Evolutionary conservation across 2,888 invertebrate genomes (phyloP).

Genomic region (Blomia tropicalis): DNA sequence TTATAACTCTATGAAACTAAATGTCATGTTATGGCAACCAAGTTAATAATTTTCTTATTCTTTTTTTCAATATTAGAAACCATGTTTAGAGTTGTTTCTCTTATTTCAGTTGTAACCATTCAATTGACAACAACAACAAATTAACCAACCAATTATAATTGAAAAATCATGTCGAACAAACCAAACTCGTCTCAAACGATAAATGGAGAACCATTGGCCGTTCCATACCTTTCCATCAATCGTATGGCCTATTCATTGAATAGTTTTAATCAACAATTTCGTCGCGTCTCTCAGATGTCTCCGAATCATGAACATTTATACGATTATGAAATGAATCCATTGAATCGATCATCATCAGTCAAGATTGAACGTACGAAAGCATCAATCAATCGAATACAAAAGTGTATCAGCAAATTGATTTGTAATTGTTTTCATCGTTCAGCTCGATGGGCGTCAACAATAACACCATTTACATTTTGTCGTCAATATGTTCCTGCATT

Average conservation of each 20-base stretch:
- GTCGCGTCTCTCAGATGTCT: conserved; percentile 6
- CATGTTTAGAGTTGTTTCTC: no score
- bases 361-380: neutral
- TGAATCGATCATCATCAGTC: neutral
- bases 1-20: no score
- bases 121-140: no score
- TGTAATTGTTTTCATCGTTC: neutral
- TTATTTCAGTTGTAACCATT: no score
- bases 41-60: no score
- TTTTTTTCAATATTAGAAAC: no score
- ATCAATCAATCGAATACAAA: neutral
- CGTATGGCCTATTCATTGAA: conserved; percentile 15
- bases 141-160: no score
- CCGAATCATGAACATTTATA: no score
- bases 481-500: conserved; percentile 32
- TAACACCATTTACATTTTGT: conserved; percentile 8
- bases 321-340: neutral
- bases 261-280: conserved; percentile 5
- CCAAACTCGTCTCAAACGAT: no score
- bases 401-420: neutral
- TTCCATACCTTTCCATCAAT: conserved; percentile 16
- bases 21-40: no score
- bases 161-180: no score
- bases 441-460: neutral
- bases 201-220: no score